These are phyloP conservation scores for Drosophila eugracilis DNA, from an alignment of 1,140 invertebrate species.

Conservation along the genomic window DNA sequence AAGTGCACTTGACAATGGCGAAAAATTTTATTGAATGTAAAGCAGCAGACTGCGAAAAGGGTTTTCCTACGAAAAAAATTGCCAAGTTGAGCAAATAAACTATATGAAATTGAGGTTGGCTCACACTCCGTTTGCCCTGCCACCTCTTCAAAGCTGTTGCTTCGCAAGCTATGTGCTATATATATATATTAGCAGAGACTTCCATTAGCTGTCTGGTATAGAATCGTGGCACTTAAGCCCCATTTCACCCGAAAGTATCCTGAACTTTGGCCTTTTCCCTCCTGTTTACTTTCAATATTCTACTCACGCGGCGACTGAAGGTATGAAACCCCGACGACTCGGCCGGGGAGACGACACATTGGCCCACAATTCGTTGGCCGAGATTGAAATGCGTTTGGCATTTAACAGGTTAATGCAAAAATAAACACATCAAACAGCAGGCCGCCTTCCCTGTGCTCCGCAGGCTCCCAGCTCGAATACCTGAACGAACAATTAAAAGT, in stretches of 20 bases:
- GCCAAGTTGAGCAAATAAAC: slow-evolving; percentile 18
- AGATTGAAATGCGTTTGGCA: slow-evolving; percentile 74
- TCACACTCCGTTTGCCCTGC: slow-evolving; percentile 12
- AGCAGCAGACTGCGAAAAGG: slow-evolving; percentile 13
- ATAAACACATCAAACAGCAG: slow-evolving; percentile 67
- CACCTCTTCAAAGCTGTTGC: slow-evolving; percentile 39
- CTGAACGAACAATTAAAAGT: slow-evolving; percentile 73
- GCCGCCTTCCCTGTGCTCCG: too few species aligned
- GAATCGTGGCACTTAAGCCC: slow-evolving; percentile 30
- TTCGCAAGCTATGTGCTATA: slow-evolving; percentile 5
- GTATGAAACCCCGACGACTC: too few species aligned
- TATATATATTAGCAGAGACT: slow-evolving; percentile 8
- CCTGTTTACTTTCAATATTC: slow-evolving; percentile 36
- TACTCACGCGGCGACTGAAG: neutral
- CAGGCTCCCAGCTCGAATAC: slow-evolving; percentile 43
- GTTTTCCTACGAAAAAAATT: slow-evolving; percentile 14
- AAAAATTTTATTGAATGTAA: slow-evolving; percentile 58
- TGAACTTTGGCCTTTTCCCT: slow-evolving; percentile 47
- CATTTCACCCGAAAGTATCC: slow-evolving; percentile 26
- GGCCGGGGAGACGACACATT: slow-evolving; percentile 75
- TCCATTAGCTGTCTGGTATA: slow-evolving; percentile 31
- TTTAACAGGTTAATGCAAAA: slow-evolving; percentile 67
- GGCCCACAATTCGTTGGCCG: slow-evolving; percentile 62
- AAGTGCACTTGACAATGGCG: slow-evolving; percentile 35
- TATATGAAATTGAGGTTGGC: slow-evolving; percentile 20